Conservation (phyloP, 2,113 vertebrate species). For the Arothron firmamentum region DNA sequence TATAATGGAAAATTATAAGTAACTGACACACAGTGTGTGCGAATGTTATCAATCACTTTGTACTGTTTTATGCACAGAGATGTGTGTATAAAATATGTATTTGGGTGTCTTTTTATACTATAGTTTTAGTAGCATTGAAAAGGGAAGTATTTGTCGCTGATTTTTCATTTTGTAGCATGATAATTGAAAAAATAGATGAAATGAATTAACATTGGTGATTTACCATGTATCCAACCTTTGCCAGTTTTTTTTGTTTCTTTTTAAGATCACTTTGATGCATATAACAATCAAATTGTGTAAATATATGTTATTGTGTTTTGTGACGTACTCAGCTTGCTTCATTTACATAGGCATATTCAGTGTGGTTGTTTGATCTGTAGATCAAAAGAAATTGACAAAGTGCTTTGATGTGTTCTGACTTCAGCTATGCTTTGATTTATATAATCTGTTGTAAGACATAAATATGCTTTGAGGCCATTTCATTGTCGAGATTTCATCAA, state of each 20-base stretch:
- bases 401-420: conserved; percentile 5
- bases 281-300: conserved; percentile 49
- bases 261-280: conserved; percentile 15
- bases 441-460: conserved; percentile 12
- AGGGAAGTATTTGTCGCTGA: conserved; percentile 47
- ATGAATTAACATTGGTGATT: conserved; percentile 33
- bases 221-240: conserved; percentile 22
- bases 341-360: conserved; percentile 23
- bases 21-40: conserved; percentile 33
- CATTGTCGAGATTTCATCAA: neutral
- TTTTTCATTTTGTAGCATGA: conserved; percentile 40
- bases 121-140: conserved; percentile 55
- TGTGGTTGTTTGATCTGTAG: neutral
- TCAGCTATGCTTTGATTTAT: neutral
- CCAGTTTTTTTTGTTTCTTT: conserved; percentile 16
- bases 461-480: conserved; percentile 6
- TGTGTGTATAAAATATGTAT: conserved; percentile 59
- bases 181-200: conserved; percentile 12
- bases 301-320: conserved; percentile 44
- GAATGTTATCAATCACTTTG: conserved; percentile 40
- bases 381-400: neutral
- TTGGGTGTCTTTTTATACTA: conserved; percentile 52
- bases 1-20: conserved; percentile 26
- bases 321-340: conserved; percentile 27
- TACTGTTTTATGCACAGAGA: conserved; percentile 61